Evolutionary conservation across 2,797 vertebrate genomes (phyloP), one percentile per base, ranked within the genome.

Genomic region (Aselliscus stoliczkanus): DNA sequence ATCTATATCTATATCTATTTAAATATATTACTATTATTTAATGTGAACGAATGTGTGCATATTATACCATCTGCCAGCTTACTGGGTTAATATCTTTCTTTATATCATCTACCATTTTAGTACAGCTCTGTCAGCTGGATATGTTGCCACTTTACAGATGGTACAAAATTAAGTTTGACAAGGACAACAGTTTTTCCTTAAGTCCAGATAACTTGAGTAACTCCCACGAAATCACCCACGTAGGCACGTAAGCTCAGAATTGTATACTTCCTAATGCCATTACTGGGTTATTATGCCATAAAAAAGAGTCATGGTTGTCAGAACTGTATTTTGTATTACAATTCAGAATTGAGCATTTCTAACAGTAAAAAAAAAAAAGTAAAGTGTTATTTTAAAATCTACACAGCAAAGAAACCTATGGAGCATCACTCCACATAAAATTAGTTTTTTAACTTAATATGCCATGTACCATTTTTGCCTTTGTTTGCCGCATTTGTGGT

Each of bases 151-250:
- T 62, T 62, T 8, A 20, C 0, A 20, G 29, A 10, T 54, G 18
- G 70, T 50, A 50, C 47, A 50, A 50, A 50, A 50, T 50, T 4
- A 50, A 50, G 47, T 14, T 14, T 50, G 12, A 50, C 14, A 50
- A 50, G 47, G 13, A 50, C 47, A 50, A 50, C 47, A 15, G 13
- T 50, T 50, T 50, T 50, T 50, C 14, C 47, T 50, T 50, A 62
- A 54, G 29, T 25, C 34, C 23, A 31, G 29, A 23, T 25, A 62
- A 70, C 65, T 9, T 17, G 42, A 44, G 8, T 3, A 29, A 31
- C 0, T 7, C 34, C 7, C 4, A 31, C 4, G 25, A 80, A n/a
- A 50, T 39, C 27, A 2, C 15, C 9, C 20, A 27, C 15, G 7
- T 58, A 7, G 20, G 14, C 5, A 7, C 0, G 1, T 34, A 64